These are phyloP conservation scores for Scaptomyza flava DNA, from an alignment of 2,888 invertebrate genomes.

Conservation along the genomic window DNA sequence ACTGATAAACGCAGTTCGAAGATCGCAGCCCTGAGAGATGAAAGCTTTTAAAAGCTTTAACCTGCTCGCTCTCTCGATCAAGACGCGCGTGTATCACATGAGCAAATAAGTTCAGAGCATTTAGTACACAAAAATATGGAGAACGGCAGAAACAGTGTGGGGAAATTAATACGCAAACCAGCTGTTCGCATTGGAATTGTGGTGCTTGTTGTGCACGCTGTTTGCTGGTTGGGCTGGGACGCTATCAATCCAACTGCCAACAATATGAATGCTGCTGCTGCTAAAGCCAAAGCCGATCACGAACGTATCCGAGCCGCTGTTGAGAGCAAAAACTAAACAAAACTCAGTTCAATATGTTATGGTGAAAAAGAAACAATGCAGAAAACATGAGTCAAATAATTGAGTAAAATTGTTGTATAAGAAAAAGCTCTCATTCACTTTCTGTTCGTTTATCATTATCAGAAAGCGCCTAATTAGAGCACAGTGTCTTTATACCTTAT, in stretches of 20 bases:
- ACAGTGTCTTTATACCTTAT: conserved; percentile 19
- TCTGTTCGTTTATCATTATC: background rate
- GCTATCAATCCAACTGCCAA: conserved; percentile 37
- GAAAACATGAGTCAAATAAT: background rate
- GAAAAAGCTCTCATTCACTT: conserved; percentile 23
- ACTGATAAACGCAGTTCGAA: background rate
- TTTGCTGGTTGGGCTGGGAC: conserved; percentile 69
- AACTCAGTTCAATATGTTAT: background rate
- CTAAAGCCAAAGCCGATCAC: conserved; percentile 41
- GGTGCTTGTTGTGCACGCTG: conserved; percentile 64
- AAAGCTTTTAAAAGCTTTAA: conserved; percentile 26
- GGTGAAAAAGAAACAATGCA: background rate
- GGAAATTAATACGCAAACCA: conserved; percentile 49
- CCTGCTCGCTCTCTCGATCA: background rate
- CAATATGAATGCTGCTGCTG: conserved; percentile 9
- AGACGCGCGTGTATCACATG: background rate
- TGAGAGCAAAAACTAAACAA: conserved; percentile 23
- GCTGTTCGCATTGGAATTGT: conserved; percentile 69
- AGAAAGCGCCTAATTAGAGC: conserved; percentile 1
- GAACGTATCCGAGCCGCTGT: conserved; percentile 54
- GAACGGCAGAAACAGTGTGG: conserved; percentile 22
- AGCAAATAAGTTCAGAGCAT: background rate
- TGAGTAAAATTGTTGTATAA: background rate
- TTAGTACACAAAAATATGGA: conserved; percentile 48
- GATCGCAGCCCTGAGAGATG: conserved; percentile 1